phyloP scores from a whole-genome alignment of 2,797 vertebrate species.

The Fundulus diaphanus region DNA sequence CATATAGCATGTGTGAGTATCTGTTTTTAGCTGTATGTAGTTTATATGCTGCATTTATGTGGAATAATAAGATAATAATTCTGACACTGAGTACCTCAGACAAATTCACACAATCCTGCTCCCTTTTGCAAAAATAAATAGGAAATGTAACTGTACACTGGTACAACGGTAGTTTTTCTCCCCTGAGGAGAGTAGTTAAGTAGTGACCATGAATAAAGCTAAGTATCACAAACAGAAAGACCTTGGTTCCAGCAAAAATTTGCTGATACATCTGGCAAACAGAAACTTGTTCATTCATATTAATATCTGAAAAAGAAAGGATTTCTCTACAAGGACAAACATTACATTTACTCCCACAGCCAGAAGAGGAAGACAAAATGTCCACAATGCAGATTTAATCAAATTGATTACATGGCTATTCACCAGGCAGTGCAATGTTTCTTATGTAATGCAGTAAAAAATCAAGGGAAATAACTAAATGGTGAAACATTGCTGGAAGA shows the following conservation, averaged over 20 bases:
- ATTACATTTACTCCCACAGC: background rate
- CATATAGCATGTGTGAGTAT: background rate
- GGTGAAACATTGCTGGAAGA: background rate
- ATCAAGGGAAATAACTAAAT: background rate
- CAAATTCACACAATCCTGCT: background rate
- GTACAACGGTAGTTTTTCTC: background rate
- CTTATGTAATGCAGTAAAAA: background rate
- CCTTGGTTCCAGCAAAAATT: background rate
- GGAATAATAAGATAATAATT: background rate
- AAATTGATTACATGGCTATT: background rate
- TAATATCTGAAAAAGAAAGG: background rate
- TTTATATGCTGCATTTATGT: background rate
- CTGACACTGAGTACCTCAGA: too few species aligned
- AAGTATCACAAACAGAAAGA: conserved; percentile 5
- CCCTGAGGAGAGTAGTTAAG: background rate
- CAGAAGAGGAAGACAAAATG: conserved; percentile 1
- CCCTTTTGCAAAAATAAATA: conserved; percentile 1
- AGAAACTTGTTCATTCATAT: background rate
- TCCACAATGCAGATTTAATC: conserved; percentile 5
- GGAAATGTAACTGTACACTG: background rate
- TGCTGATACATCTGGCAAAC: background rate
- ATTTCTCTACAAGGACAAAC: background rate
- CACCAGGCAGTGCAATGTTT: background rate
- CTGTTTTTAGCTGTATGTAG: background rate
- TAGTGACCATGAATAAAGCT: background rate